A percentile compares a stretch with the other conserved stretches of the same genome.
Conservation (phyloP, 2,797 vertebrate genomes). For the Denticeps clupeoides region DNA sequence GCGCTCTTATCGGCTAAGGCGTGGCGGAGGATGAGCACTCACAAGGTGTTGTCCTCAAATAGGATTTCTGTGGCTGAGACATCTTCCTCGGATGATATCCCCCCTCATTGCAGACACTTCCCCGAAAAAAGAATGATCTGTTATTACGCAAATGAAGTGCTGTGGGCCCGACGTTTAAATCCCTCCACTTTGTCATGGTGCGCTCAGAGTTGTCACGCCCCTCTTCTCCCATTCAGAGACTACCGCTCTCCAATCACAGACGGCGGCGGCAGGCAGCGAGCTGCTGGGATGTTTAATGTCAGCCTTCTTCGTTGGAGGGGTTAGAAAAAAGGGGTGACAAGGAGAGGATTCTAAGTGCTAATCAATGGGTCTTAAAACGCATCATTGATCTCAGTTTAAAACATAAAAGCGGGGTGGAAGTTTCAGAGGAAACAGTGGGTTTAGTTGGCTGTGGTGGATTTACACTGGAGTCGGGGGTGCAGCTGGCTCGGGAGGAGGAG, state of each 20-base stretch:
- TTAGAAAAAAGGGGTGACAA: conserved; percentile 46
- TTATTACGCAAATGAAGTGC: conserved; percentile 69
- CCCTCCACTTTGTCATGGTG: conserved; percentile 61
- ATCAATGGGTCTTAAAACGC: conserved; percentile 87
- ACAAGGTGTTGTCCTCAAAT: conserved; percentile 62
- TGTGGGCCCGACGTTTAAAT: conserved; percentile 58
- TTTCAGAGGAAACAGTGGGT: conserved; percentile 68
- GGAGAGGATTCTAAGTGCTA: conserved; percentile 78
- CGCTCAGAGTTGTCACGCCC: conserved; percentile 52
- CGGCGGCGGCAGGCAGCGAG: conserved; percentile 8
- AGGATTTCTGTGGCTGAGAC: conserved; percentile 57
- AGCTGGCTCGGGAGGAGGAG: neutral
- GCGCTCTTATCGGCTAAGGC: conserved; percentile 52
- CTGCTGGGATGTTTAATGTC: conserved; percentile 54
- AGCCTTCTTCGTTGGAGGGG: conserved; percentile 56
- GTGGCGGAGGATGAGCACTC: conserved; percentile 51
- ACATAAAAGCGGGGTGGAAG: conserved; percentile 44
- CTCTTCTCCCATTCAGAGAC: conserved; percentile 42
- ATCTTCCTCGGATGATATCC: conserved; percentile 48
- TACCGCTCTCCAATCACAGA: conserved; percentile 11
- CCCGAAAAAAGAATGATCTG: conserved; percentile 59
- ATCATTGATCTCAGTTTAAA: conserved; percentile 79
- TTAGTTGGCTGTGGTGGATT: conserved; percentile 61
- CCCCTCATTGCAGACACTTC: conserved; percentile 45
- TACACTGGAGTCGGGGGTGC: conserved; percentile 22